Conservation (phyloP, 2,888 invertebrate species). For the Phaonia tiefii region DNA sequence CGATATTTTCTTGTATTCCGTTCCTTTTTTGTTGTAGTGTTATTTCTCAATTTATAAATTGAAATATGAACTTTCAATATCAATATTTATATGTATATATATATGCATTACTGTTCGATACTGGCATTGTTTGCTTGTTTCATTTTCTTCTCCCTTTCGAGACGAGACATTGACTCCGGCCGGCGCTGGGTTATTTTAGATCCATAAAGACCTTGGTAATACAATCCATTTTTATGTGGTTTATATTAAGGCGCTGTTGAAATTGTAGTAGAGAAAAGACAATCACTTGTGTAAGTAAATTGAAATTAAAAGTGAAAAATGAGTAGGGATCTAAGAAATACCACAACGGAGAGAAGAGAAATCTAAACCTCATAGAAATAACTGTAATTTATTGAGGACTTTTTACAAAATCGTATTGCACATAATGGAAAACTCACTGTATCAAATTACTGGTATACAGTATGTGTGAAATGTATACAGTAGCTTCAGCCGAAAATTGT, state of each 20-base stretch:
- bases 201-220: constrained; percentile 65
- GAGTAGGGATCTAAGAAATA: no score
- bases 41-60: constrained; percentile 30
- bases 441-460: no score
- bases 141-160: not conserved
- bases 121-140: constrained; percentile 1
- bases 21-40: no score
- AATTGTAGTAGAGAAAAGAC: not conserved
- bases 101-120: not conserved
- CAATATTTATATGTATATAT: not conserved
- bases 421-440: no score
- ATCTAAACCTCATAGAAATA: no score
- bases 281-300: constrained; percentile 48
- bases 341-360: no score
- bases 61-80: constrained; percentile 28
- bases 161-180: constrained; percentile 57
- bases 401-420: no score
- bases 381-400: no score
- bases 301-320: constrained; percentile 66
- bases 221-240: constrained; percentile 54
- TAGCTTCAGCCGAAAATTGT: no score
- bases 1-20: no score
- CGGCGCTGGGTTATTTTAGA: constrained; percentile 8
- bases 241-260: constrained; percentile 25
- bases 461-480: no score